Percentiles rank a stretch among this genome's conserved stretches.
Conservation (phyloP, 2,888 invertebrate species). For the Apamea crenata region DNA sequence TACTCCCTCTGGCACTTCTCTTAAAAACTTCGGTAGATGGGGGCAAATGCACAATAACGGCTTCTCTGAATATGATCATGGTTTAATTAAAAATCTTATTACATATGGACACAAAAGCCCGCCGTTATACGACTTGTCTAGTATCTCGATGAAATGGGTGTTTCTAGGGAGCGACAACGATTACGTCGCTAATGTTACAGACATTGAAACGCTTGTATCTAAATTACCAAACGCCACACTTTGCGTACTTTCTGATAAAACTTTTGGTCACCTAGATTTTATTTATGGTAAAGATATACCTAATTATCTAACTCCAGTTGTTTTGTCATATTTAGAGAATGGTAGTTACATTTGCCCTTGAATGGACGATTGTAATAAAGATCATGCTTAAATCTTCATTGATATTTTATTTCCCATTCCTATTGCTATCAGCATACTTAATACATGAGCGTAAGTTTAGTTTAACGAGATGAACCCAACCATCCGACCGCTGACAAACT, state of each 20-base stretch:
- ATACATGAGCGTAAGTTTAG: conserved; percentile 15
- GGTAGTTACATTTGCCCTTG: conserved; percentile 60
- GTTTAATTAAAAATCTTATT: conserved; percentile 54
- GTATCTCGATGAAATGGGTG: conserved; percentile 63
- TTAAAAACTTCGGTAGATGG: conserved; percentile 69
- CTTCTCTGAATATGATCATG: conserved; percentile 70
- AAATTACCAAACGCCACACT: conserved; percentile 57
- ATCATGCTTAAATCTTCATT: not conserved
- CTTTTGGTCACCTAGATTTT: conserved; percentile 73
- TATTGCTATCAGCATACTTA: not conserved
- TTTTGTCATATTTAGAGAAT: conserved; percentile 61
- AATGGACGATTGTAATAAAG: conserved; percentile 12
- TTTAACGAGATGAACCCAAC: conserved; percentile 42
- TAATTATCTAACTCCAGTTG: conserved; percentile 67
- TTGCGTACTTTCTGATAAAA: conserved; percentile 69
- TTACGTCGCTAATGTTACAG: conserved; percentile 66
- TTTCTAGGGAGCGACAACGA: conserved; percentile 69
- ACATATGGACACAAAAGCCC: conserved; percentile 63
- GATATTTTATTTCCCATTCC: conserved; percentile 20
- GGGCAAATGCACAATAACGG: conserved; percentile 70
- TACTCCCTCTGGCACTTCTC: conserved; percentile 70
- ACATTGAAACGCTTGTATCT: conserved; percentile 58
- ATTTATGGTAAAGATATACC: conserved; percentile 70
- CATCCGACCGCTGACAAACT: conserved; percentile 39
- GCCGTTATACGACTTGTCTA: conserved; percentile 65